Percentiles rank a stretch among this genome's conserved stretches.
Conservation (phyloP, 2,888 invertebrate genomes). For the Drosophila conformis region DNA sequence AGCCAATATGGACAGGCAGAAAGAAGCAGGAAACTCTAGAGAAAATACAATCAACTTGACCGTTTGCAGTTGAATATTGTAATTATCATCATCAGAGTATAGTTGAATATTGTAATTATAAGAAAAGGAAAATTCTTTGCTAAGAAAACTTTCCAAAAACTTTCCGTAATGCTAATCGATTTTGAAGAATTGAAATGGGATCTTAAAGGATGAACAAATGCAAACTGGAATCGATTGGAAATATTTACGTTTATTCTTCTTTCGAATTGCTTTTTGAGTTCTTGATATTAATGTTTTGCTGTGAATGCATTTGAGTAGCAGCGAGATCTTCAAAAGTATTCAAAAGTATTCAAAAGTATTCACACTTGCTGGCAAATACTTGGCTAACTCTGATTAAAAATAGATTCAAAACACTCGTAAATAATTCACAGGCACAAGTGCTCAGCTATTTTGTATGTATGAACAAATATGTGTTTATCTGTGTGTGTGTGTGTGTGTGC, state of each 20-base stretch:
- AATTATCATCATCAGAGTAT: neutral
- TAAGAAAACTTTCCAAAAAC: neutral
- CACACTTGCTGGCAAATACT: slow-evolving; percentile 26
- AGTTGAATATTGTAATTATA: neutral
- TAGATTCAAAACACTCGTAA: slow-evolving; percentile 21
- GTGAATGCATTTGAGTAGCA: neutral
- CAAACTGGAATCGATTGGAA: neutral
- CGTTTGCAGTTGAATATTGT: neutral
- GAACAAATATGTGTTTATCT: neutral
- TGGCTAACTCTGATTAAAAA: slow-evolving; percentile 27
- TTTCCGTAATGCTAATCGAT: neutral
- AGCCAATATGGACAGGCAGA: neutral
- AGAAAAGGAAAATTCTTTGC: neutral
- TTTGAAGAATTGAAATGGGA: no score
- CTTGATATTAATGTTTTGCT: neutral
- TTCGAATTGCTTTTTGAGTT: neutral
- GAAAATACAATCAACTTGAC: neutral
- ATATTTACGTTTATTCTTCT: neutral
- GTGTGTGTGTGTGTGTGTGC: neutral
- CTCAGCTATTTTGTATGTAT: neutral
- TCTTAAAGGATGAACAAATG: neutral
- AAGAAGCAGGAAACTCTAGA: neutral
- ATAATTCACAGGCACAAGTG: slow-evolving; percentile 26
- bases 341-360: slow-evolving; percentile 6
- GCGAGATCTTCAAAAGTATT: slow-evolving; percentile 15